Conservation (phyloP, 2,888 invertebrate genomes). For the Mythimna impura region DNA sequence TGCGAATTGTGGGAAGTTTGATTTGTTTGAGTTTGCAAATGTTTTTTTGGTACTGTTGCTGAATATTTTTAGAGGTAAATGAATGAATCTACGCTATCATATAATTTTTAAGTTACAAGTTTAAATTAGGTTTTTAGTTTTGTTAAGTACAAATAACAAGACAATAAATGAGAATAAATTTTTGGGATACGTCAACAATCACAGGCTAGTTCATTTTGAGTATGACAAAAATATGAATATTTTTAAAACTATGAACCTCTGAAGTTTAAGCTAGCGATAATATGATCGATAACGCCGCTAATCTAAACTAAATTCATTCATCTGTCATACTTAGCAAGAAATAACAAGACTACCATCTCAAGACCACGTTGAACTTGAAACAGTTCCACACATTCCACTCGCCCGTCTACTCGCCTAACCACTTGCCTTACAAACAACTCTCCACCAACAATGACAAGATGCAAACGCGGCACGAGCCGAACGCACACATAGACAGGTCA, state of each 20-base stretch:
- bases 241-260: neutral
- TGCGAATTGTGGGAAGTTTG: neutral
- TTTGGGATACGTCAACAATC: neutral
- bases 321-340: neutral
- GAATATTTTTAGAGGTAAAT: no score
- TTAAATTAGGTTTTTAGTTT: no score
- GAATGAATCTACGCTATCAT: no score
- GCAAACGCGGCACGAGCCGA: slow-evolving; percentile 73
- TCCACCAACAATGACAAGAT: slow-evolving; percentile 60
- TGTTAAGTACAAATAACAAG: no score
- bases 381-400: slow-evolving; percentile 61
- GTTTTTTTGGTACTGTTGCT: no score
- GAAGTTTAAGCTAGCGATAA: no score
- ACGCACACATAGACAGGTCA: slow-evolving; percentile 63
- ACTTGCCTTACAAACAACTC: slow-evolving; percentile 53
- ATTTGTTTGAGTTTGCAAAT: neutral
- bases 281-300: no score
- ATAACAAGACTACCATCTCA: slow-evolving; percentile 15
- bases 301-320: neutral
- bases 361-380: slow-evolving; percentile 38
- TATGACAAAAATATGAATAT: neutral
- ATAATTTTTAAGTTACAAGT: no score
- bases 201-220: neutral
- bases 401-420: slow-evolving; percentile 58
- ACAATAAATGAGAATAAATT: no score